Percentiles rank a stretch among this genome's conserved stretches.
Conservation (phyloP, 2,888 invertebrate species). For the Ornithoptera priamus region DNA sequence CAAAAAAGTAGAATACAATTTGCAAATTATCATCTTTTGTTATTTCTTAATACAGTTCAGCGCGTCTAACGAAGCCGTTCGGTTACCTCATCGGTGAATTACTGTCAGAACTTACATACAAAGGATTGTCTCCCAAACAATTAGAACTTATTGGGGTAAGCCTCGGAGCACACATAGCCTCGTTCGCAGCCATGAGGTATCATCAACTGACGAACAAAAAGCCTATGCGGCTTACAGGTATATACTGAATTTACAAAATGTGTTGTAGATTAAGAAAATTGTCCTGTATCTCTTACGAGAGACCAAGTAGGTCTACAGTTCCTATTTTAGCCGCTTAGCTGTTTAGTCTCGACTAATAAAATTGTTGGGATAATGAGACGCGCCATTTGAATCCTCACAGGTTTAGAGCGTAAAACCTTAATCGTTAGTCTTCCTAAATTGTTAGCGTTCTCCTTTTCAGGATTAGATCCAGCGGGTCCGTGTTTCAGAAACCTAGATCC, state of each 20-base stretch:
- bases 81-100: constrained; percentile 60
- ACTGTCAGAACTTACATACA: constrained; percentile 53
- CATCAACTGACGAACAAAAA: constrained; percentile 51
- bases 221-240: constrained; percentile 57
- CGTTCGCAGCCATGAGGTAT: constrained; percentile 55
- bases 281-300: no score
- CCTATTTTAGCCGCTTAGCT: no score
- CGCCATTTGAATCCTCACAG: no score
- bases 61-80: constrained; percentile 61
- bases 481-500: constrained; percentile 63
- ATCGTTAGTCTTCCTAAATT: background rate
- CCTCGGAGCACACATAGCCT: constrained; percentile 67
- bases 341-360: no score
- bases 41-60: constrained; percentile 50
- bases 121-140: constrained; percentile 52
- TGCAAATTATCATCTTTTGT: background rate
- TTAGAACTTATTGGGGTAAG: constrained; percentile 62
- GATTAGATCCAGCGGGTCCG: constrained; percentile 69
- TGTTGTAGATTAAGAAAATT: no score
- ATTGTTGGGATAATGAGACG: no score
- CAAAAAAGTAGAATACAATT: no score
- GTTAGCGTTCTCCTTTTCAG: constrained; percentile 37
- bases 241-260: background rate
- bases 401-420: background rate
- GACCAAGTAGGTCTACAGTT: no score